Percentiles rank a stretch among this genome's conserved stretches.
Conservation (phyloP, 2,113 vertebrate genomes). For the Aix galericulata region DNA sequence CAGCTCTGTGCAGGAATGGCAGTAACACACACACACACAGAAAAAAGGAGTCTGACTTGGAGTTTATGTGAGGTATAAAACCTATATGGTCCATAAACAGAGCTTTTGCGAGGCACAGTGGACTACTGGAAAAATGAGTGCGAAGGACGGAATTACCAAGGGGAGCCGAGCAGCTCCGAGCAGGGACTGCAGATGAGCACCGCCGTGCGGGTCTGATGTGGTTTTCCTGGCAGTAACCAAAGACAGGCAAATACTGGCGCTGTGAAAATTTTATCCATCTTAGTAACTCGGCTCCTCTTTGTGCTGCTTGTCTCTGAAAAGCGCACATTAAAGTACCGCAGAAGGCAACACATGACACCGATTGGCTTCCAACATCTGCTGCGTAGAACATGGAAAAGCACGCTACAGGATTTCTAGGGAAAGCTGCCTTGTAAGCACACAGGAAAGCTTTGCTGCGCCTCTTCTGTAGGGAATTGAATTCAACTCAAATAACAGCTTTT, state of each 20-base stretch:
- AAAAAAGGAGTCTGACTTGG: not conserved
- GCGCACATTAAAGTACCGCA: slow-evolving; percentile 47
- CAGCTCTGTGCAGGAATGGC: not conserved
- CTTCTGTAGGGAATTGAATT: slow-evolving; percentile 20
- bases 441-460: slow-evolving; percentile 28
- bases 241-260: not conserved
- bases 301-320: slow-evolving; percentile 36
- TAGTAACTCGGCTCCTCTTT: not conserved
- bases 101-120: not conserved
- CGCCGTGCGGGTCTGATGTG: not conserved
- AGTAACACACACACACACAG: not conserved
- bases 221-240: not conserved
- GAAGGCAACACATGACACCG: slow-evolving; percentile 54
- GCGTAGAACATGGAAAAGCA: slow-evolving; percentile 64
- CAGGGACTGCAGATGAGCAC: not conserved
- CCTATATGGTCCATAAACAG: not conserved
- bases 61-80: not conserved
- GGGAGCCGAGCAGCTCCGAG: not conserved
- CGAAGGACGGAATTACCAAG: not conserved
- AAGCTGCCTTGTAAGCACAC: slow-evolving; percentile 58
- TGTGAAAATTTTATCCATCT: not conserved
- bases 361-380: slow-evolving; percentile 75
- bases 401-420: slow-evolving; percentile 58
- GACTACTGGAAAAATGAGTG: not conserved
- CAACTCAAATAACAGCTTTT: not conserved